Conservation (phyloP, 2,888 invertebrate genomes). For the Pseudococcus viburni region DNA sequence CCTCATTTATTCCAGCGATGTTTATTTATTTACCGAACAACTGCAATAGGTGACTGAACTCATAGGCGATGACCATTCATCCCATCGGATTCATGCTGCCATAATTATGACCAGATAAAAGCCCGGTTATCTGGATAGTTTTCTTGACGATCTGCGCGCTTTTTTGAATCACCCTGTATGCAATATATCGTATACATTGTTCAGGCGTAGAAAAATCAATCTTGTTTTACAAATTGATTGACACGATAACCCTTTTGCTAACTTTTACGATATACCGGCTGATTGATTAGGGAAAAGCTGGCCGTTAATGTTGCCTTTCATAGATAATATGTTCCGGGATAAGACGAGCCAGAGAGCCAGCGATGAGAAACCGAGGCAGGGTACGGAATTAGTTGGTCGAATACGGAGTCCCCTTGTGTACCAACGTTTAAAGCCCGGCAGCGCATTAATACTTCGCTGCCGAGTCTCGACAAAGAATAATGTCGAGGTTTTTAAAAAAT, state of each 20-base stretch:
- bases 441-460: not conserved
- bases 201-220: conserved; percentile 59
- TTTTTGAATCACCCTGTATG: not conserved
- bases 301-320: conserved; percentile 55
- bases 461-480: not conserved
- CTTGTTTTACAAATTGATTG: conserved; percentile 64
- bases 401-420: not conserved
- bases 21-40: too few relatives aligned
- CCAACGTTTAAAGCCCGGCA: not conserved
- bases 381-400: not conserved
- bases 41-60: too few relatives aligned
- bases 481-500: not conserved
- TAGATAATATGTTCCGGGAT: conserved; percentile 52
- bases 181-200: conserved; percentile 53
- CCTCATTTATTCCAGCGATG: too few relatives aligned
- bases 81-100: too few relatives aligned
- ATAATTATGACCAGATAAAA: too few relatives aligned
- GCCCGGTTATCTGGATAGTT: too few relatives aligned
- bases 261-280: conserved; percentile 39
- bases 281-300: conserved; percentile 61
- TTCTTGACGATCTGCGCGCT: not conserved
- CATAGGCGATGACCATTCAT: too few relatives aligned
- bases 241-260: conserved; percentile 56
- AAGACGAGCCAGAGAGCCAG: not conserved
- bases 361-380: not conserved